A percentile compares a stretch with the other conserved stretches of the same genome.
phyloP scores from a whole-genome alignment of 2,888 invertebrate genomes.

The Andricus curvator region DNA sequence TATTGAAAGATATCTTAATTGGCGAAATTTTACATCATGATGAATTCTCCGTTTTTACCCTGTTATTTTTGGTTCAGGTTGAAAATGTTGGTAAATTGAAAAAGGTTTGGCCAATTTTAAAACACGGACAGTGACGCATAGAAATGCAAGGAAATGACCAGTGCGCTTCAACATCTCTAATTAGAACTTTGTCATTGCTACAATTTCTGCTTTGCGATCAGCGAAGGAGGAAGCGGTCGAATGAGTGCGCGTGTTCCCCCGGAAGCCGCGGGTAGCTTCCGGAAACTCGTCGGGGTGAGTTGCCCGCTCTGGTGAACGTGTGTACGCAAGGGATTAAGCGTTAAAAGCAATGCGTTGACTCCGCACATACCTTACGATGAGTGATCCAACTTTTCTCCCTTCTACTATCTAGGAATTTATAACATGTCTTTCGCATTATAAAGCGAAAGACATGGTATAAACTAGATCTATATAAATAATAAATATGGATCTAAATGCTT shows the following conservation, averaged over 20 bases:
- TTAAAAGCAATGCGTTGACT: slow-evolving; percentile 55
- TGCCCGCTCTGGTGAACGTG: slow-evolving; percentile 50
- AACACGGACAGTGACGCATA: slow-evolving; percentile 42
- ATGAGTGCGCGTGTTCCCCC: slow-evolving; percentile 47
- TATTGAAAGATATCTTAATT: too few species aligned
- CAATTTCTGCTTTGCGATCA: slow-evolving; percentile 49
- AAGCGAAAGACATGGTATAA: too few species aligned
- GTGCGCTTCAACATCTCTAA: slow-evolving; percentile 48
- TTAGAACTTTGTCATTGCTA: slow-evolving; percentile 61
- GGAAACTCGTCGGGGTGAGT: slow-evolving; percentile 47
- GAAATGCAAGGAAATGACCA: slow-evolving; percentile 3
- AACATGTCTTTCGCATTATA: neutral
- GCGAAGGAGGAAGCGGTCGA: slow-evolving; percentile 29
- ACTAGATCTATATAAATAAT: neutral
- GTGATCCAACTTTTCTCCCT: neutral
- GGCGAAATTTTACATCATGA: too few species aligned
- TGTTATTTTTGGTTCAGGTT: too few species aligned
- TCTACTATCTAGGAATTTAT: neutral
- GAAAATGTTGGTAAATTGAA: neutral
- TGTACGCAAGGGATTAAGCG: slow-evolving; percentile 57
- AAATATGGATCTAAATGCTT: neutral
- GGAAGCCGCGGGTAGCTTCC: slow-evolving; percentile 63
- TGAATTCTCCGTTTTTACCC: too few species aligned
- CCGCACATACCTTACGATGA: slow-evolving; percentile 11
- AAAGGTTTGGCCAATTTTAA: slow-evolving; percentile 49